Percentiles rank a stretch among this genome's conserved stretches.
Evolutionary conservation across 2,113 vertebrate genomes (phyloP).

Genomic region (Oryzias celebensis): DNA sequence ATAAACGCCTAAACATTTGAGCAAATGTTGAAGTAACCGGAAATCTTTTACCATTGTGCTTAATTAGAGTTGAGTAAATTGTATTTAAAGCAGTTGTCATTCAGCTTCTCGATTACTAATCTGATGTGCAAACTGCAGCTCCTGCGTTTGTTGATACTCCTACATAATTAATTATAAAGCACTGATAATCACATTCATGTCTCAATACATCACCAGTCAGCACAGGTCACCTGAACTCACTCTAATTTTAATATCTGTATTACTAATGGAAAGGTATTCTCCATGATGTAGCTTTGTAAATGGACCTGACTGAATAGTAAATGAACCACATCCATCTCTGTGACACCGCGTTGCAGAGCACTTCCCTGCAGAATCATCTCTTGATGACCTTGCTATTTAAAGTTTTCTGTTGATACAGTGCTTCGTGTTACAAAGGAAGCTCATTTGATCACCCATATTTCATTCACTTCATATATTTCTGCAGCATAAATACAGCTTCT

Average conservation of each 20-base stretch:
- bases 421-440: conserved; percentile 38
- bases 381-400: conserved; percentile 72
- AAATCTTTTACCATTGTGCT: too few relatives aligned
- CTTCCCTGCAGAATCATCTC: conserved; percentile 68
- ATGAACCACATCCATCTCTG: conserved; percentile 76
- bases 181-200: conserved; percentile 28
- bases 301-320: conserved; percentile 74
- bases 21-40: too few relatives aligned
- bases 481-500: neutral
- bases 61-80: conserved; percentile 7
- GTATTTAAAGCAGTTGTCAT: conserved; percentile 2
- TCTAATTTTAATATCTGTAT: conserved; percentile 70
- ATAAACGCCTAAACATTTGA: too few relatives aligned
- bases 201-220: conserved; percentile 43
- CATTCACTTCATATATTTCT: conserved; percentile 16
- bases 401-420: conserved; percentile 53
- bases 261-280: conserved; percentile 67
- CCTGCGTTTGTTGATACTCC: conserved; percentile 8
- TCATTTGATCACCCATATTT: conserved; percentile 45
- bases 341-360: conserved; percentile 69
- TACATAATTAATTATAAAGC: conserved; percentile 17
- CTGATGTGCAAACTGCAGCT: neutral
- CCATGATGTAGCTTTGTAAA: conserved; percentile 73
- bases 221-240: conserved; percentile 51
- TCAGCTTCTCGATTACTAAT: neutral